These are phyloP conservation scores for Punctoribates punctum DNA, from an alignment of 2,888 invertebrate genomes.

Conservation along the genomic window DNA sequence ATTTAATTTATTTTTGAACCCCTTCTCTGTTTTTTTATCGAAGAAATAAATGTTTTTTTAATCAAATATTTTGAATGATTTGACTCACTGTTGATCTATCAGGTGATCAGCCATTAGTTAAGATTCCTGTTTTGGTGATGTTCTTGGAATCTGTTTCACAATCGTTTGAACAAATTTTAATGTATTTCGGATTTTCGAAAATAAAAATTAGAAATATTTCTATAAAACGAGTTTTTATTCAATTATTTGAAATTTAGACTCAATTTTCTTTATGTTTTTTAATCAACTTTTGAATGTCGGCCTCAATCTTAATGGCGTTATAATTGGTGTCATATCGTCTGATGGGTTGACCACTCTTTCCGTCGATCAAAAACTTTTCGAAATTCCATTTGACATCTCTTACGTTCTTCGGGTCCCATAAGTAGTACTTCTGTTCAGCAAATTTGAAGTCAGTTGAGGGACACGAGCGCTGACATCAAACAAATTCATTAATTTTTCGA, in stretches of 20 bases:
- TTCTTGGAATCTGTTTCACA: too few species aligned
- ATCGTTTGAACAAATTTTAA: too few species aligned
- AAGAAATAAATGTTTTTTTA: too few species aligned
- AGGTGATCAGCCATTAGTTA: too few species aligned
- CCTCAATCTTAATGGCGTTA: background rate
- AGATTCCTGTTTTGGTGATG: too few species aligned
- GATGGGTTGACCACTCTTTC: constrained; percentile 50
- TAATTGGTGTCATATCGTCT: constrained; percentile 50
- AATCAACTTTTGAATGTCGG: background rate
- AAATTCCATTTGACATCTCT: constrained; percentile 56
- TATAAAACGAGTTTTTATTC: too few species aligned
- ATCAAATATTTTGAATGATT: too few species aligned
- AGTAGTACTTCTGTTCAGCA: constrained; percentile 49
- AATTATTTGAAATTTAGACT: background rate
- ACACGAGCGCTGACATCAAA: constrained; percentile 50
- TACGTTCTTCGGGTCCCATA: constrained; percentile 51
- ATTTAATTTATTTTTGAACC: too few species aligned
- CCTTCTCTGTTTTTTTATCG: too few species aligned
- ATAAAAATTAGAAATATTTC: too few species aligned
- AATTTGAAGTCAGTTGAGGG: constrained; percentile 52
- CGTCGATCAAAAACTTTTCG: constrained; percentile 55
- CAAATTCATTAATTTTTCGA: background rate
- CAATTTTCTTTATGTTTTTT: background rate
- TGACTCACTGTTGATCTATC: too few species aligned
- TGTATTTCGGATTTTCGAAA: too few species aligned